phyloP scores from a whole-genome alignment of 2,113 vertebrate species.

The Chaetops frenatus region DNA sequence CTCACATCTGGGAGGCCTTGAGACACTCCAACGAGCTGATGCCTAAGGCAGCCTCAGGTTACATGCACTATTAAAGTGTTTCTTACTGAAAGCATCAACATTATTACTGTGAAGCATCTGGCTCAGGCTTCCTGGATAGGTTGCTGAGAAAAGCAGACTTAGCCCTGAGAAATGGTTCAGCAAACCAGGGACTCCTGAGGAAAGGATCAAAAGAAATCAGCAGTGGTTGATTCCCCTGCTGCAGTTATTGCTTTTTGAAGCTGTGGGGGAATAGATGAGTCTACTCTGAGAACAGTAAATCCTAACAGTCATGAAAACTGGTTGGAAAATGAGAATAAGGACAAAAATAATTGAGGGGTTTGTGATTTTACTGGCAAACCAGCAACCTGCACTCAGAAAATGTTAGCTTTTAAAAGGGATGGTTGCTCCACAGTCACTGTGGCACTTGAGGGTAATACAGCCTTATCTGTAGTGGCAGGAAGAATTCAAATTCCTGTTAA shows the following conservation, averaged over 20 bases:
- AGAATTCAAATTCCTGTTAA: neutral
- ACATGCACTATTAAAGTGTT: neutral
- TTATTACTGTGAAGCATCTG: neutral
- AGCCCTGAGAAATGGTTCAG: neutral
- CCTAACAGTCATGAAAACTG: neutral
- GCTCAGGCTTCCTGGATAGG: neutral
- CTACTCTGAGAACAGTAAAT: neutral
- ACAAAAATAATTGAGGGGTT: neutral
- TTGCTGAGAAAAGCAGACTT: neutral
- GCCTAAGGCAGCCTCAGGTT: neutral
- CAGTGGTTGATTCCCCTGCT: neutral
- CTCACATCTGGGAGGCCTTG: neutral
- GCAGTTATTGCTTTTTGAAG: neutral
- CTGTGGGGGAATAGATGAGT: neutral
- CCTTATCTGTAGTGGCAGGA: neutral
- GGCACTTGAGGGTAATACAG: neutral
- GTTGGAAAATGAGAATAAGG: neutral
- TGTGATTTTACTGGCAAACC: neutral
- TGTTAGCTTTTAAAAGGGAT: neutral
- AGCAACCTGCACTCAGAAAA: neutral
- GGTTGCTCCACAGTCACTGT: neutral
- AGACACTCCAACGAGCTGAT: neutral
- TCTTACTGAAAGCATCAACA: neutral
- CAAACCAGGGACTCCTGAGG: neutral
- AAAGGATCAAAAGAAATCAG: constrained; percentile 10